These are phyloP conservation scores for Parotocinclus haroldoi DNA, from an alignment of 2,797 vertebrate genomes.

Conservation along the genomic window DNA sequence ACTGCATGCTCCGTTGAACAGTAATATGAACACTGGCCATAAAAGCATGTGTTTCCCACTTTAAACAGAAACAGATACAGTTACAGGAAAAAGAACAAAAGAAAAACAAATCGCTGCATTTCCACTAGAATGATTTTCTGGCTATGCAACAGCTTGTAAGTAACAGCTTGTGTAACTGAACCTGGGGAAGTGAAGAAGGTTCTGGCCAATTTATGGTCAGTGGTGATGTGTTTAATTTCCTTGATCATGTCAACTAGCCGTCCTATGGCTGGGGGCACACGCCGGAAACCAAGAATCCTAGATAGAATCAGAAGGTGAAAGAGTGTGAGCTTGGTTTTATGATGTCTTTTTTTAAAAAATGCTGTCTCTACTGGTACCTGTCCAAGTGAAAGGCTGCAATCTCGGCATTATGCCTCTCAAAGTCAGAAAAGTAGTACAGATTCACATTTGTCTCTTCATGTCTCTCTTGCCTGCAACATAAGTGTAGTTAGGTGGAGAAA, in stretches of 20 bases:
- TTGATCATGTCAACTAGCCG: conserved; percentile 74
- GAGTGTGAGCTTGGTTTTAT: background rate
- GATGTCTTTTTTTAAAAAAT: background rate
- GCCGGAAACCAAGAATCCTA: conserved; percentile 80
- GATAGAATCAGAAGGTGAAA: conserved; percentile 12
- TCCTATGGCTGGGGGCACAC: conserved; percentile 77
- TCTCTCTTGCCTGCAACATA: conserved; percentile 70
- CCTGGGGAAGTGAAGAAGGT: conserved; percentile 84
- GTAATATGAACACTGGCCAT: conserved; percentile 85
- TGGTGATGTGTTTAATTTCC: conserved; percentile 79
- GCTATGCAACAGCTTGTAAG: no score
- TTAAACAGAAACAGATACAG: conserved; percentile 37
- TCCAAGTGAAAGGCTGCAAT: conserved; percentile 82
- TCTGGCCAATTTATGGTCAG: conserved; percentile 73
- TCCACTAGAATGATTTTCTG: no score
- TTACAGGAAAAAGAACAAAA: no score
- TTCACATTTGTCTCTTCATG: conserved; percentile 78
- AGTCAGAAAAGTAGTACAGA: conserved; percentile 87
- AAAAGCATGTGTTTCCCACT: conserved; percentile 85
- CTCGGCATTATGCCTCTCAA: conserved; percentile 84
- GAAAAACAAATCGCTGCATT: background rate
- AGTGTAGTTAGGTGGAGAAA: background rate
- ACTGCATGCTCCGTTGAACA: conserved; percentile 84
- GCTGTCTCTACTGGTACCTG: conserved; percentile 59
- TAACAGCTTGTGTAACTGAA: conserved; percentile 41